Evolutionary conservation across 2,888 invertebrate species (phyloP), one percentile per base, ranked within the genome.

Genomic region (Andrena haemorrhoa): DNA sequence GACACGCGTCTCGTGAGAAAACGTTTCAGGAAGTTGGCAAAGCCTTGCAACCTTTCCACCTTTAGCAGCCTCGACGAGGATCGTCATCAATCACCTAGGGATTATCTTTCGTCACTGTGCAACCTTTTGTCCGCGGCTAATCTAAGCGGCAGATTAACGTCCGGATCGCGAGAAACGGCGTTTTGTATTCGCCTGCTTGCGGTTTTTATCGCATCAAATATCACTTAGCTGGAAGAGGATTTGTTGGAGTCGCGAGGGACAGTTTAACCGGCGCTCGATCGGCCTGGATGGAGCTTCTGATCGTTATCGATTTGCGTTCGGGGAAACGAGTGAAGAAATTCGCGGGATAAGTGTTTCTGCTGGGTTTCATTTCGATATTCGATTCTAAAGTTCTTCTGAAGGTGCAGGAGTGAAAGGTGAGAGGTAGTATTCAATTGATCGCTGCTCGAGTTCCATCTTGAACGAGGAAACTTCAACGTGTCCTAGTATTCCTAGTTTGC

Each of bases 71-170:
- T 23, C 64, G n/a, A 41, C 6, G 65, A 20, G 53, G 49, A 26
- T 8, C 66, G 66, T 75, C 69, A 76, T 82, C 75, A 70, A 83
- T 83, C 82, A 76, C 23, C 58, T 7, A 23, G 66, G 56, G 69
- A 76, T 82, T 76, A 83, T 82, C 76, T 83, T 83, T 82, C 82
- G 75, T 82, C 82, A 76, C 73, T 65, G 72, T 60, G 53, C 64
- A 82, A 65, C 72, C 82, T 69, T 82, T 82, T 82, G 80, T 81
- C 73, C 6, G 69, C 73, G 5, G 64, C 70, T 81, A 81, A 80
- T 81, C 80, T 66, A 35, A 10, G 35, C 23, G 80, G 49, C 58
- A 63, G 63, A 79, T 72, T 72, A 80, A 72, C 71, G 70, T 66
- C 70, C 41, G 66, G 41, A 31, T 68, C 65, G 49, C 69, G 64